phyloP scores from a whole-genome alignment of 1,140 invertebrate genomes.

The Charaxes varanes region DNA sequence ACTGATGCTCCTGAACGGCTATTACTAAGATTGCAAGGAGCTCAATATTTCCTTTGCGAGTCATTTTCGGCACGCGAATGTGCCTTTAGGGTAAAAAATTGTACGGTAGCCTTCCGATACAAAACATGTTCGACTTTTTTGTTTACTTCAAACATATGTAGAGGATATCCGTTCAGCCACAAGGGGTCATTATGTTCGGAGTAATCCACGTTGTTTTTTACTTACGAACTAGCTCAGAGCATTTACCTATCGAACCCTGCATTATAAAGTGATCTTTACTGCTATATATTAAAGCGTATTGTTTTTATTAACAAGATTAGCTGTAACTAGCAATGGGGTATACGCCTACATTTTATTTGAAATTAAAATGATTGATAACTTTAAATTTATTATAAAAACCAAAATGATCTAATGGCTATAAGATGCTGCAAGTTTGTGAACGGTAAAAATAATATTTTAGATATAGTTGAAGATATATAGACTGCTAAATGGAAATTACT shows the following conservation, averaged over 20 bases:
- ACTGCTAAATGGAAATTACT: neutral
- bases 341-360: constrained; percentile 4
- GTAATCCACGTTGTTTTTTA: constrained; percentile 47
- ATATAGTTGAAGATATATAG: no score
- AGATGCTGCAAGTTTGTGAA: no score
- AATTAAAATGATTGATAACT: constrained; percentile 4
- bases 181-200: constrained; percentile 53
- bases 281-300: constrained; percentile 8
- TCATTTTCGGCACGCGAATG: constrained; percentile 63
- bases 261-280: constrained; percentile 15
- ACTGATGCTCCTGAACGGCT: constrained; percentile 5
- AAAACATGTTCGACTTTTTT: constrained; percentile 36
- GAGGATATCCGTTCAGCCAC: constrained; percentile 61
- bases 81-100: constrained; percentile 30
- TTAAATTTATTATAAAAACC: constrained; percentile 1
- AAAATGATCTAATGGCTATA: no score
- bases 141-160: constrained; percentile 55
- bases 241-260: constrained; percentile 2
- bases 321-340: neutral
- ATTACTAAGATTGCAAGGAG: constrained; percentile 18
- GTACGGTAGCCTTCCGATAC: constrained; percentile 50
- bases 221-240: constrained; percentile 16
- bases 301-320: neutral
- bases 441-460: no score
- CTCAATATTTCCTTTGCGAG: constrained; percentile 20